phyloP scores from a whole-genome alignment of 1,140 invertebrate species.

The Bombyx mori region DNA sequence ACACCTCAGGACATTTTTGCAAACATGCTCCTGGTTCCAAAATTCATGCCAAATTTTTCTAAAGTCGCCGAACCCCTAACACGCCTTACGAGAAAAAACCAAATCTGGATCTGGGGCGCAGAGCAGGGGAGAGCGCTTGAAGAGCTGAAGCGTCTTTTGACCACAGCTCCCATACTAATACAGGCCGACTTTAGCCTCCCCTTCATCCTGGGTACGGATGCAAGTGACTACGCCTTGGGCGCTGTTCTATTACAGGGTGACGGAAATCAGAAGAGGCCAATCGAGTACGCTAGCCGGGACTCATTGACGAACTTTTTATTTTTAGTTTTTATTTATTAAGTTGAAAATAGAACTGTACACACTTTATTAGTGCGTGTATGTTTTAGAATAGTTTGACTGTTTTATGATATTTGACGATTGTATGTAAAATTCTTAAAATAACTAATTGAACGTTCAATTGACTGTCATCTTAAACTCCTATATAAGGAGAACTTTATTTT shows the following conservation, averaged over 20 bases:
- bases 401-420: no score
- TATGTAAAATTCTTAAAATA: no score
- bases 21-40: conserved; percentile 44
- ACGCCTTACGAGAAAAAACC: conserved; percentile 34
- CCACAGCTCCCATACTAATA: conserved; percentile 17
- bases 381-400: no score
- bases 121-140: conserved; percentile 8
- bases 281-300: conserved; percentile 58
- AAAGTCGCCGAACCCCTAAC: conserved; percentile 44
- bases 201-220: conserved; percentile 36
- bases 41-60: conserved; percentile 52
- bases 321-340: no score
- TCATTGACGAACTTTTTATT: no score
- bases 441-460: no score
- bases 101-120: conserved; percentile 23
- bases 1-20: conserved; percentile 26
- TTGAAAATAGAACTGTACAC: no score
- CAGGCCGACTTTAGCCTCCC: conserved; percentile 25
- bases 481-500: no score
- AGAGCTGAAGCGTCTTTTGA: conserved; percentile 16
- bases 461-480: no score
- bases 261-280: conserved; percentile 27
- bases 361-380: no score
- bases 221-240: conserved; percentile 36
- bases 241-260: conserved; percentile 20